Evolutionary conservation across 1,140 invertebrate species (phyloP), one percentile per base, ranked within the genome.

Genomic region (Drosophila paulistorum): DNA sequence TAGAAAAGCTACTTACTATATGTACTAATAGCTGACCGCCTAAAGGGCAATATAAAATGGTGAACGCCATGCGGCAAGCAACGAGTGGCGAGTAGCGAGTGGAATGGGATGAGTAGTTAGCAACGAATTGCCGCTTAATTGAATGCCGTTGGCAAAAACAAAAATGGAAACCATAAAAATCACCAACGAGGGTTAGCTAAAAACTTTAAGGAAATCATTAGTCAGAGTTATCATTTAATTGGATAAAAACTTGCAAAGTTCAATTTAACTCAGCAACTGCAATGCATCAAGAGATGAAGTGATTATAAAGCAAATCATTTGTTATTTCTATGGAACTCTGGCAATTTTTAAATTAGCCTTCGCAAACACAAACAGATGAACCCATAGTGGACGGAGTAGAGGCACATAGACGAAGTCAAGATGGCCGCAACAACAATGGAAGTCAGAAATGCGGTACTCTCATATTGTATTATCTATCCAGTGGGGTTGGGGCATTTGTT

Each of bases 61-160:
- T 13, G 11, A 13, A 39, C 3, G 11, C 10, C 11, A 39, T 10
- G 37, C 37, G 11, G 37, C 37, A 39, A 39, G 37, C 37, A 13
- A 13, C 23, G 17, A 30, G 13, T 35, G 30, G 51, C 30, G 35
- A 23, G 17, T 4, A n/a, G 20, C 45, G 45, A 51, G 45, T 51
- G 45, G 26, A 9, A 4, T 13, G 14, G 17, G 57, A 17, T 14
- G 17, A 5, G 10, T 11, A 11, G 17, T 48, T n/a, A 23, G 63
- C 77, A 82, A 71, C 81, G 84, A 72, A 51, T 51, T 20, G 70
- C 80, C 84, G 70, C 81, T 83, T 87, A 87, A 87, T 87, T 83
- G 83, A 86, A 86, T 83, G 83, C 83, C 83, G 30, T 61, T 51
- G 79, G 83, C 76, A 30, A 35, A 13, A 7, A 30, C 10, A 66